These are phyloP conservation scores for Salvelinus sp. DNA, from an alignment of 2,113 vertebrate genomes.

Conservation along the genomic window DNA sequence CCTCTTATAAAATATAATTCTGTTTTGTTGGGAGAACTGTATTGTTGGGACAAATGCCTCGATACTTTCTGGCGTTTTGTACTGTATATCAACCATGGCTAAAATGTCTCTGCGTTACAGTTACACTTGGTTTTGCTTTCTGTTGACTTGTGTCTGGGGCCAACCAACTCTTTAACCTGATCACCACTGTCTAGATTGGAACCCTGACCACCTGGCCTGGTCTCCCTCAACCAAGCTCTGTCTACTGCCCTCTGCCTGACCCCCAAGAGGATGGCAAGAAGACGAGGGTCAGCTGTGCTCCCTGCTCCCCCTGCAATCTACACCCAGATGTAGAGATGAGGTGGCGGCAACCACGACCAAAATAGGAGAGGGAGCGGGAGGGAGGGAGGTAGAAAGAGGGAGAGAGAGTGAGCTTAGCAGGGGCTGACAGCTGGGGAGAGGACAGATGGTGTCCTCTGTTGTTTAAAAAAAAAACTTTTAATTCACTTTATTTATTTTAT, in stretches of 20 bases:
- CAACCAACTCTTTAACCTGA: too few relatives aligned
- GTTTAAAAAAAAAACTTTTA: slow-evolving; percentile 4
- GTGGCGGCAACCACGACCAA: neutral
- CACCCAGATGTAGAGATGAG: neutral
- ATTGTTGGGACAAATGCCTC: too few relatives aligned
- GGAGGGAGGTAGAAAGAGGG: neutral
- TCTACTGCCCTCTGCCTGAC: neutral
- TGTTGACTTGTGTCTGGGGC: too few relatives aligned
- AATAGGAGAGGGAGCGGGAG: neutral
- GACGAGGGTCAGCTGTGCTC: neutral
- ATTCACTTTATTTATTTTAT: slow-evolving; percentile 26
- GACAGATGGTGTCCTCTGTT: slow-evolving; percentile 26
- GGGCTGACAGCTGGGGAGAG: slow-evolving; percentile 14
- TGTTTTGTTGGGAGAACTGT: too few relatives aligned
- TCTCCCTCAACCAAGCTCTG: neutral
- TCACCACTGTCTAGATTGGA: too few relatives aligned
- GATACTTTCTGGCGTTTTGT: too few relatives aligned
- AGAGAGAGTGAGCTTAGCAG: neutral
- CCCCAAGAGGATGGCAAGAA: neutral
- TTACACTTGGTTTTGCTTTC: too few relatives aligned
- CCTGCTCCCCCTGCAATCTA: neutral
- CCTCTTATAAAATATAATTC: too few relatives aligned
- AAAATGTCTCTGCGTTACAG: too few relatives aligned
- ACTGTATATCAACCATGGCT: too few relatives aligned
- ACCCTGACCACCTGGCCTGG: too few relatives aligned